Evolutionary conservation across 2,888 invertebrate genomes (phyloP).

Genomic region (Scaptodrosophila latifasciaeformis): DNA sequence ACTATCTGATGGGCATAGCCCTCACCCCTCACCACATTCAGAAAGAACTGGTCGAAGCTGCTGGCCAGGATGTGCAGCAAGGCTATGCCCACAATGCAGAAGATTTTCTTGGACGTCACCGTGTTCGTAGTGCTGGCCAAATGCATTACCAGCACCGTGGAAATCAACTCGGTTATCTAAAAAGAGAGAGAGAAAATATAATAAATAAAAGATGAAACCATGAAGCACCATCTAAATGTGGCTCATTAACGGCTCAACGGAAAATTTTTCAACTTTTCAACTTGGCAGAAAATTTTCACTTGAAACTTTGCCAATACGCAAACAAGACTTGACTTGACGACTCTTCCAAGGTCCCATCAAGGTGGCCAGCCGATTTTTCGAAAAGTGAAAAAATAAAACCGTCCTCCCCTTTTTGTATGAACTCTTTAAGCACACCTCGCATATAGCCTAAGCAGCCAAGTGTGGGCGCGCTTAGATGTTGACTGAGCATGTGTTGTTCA

Average conservation of each 20-base stretch:
- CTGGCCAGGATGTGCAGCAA: conserved; percentile 79
- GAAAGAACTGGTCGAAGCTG: conserved; percentile 80
- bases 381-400: too few relatives aligned
- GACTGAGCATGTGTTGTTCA: neutral
- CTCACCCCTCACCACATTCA: conserved; percentile 80
- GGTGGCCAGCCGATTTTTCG: too few relatives aligned
- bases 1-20: conserved; percentile 82
- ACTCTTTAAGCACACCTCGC: too few relatives aligned
- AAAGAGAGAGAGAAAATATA: neutral
- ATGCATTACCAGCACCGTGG: conserved; percentile 78
- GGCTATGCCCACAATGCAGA: conserved; percentile 79
- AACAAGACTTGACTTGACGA: too few relatives aligned
- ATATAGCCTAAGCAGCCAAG: too few relatives aligned
- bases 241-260: conserved; percentile 45
- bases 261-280: conserved; percentile 26
- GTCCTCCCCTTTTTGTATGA: too few relatives aligned
- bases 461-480: conserved; percentile 12
- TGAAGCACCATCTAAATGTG: neutral
- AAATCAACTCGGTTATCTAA: conserved; percentile 79
- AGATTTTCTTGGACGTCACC: conserved; percentile 77
- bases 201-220: too few relatives aligned
- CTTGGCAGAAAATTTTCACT: conserved; percentile 22
- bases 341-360: too few relatives aligned
- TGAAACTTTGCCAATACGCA: conserved; percentile 44
- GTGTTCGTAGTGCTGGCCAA: conserved; percentile 77